Evolutionary conservation across 2,113 vertebrate genomes (phyloP), one percentile per base, ranked within the genome.

Genomic region (Anarrhichthys ocellatus): DNA sequence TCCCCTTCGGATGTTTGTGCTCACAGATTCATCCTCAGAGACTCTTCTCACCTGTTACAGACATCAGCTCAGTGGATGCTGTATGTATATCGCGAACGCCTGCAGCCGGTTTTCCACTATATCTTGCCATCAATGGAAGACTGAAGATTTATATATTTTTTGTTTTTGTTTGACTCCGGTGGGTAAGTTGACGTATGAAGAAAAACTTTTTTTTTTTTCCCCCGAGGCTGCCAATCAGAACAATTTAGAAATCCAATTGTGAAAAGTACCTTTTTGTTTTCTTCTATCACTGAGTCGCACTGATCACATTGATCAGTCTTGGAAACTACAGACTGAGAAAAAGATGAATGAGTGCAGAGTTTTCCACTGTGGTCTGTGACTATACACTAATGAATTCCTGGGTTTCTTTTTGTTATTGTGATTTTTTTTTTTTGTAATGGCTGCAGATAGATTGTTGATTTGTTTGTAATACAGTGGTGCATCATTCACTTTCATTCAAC

Each of bases 271-370:
- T 94, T 83, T 54, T 68, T 3, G 27, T 63, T 86, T 87, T 80
- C 73, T 94, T 91, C 76, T 76, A 82, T 96, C 96, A 96, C 97
- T 96, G 94, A 97, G 95, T 96, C 94, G 95, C 96, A 89, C 97
- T 98, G 98, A 99, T 99, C 98, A 99, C 98, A 99, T 99, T 99
- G 98, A 99, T 99, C 98, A 97, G 98, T 96, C 94, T 91, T 93
- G 96, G 95, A 96, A 92, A 90, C 95, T 65, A 96, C 94, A 96
- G 95, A 96, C 96, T 96, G 86, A 80, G 64, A 71, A 90, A 66
- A 36, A 59, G 22, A 72, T 44, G 71, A 82, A 95, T 91, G 96
- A 96, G 95, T 95, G 96, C 97, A 97, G 97, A 97, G 97, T 96
- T 97, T 97, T 96, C 96, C 97, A 97, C 97, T 97, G 97, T 96